Conservation (phyloP, 2,888 invertebrate species). For the Apodemia zela region DNA sequence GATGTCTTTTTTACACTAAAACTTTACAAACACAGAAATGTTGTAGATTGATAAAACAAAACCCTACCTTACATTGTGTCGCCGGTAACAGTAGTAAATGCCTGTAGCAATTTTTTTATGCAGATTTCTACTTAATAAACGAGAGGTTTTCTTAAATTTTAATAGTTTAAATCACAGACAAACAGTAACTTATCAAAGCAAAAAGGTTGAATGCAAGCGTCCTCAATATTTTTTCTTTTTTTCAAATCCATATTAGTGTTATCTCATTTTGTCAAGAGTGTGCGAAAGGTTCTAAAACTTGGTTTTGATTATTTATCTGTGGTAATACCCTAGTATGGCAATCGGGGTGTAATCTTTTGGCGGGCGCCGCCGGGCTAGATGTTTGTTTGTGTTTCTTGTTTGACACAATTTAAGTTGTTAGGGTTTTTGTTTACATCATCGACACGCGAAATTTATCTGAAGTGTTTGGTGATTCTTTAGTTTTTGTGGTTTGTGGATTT, state of each 20-base stretch:
- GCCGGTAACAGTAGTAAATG: too few species aligned
- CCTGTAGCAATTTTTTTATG: too few species aligned
- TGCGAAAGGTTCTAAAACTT: conserved; percentile 55
- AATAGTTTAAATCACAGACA: neutral
- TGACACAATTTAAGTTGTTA: conserved; percentile 42
- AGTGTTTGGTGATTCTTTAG: conserved; percentile 13
- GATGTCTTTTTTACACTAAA: too few species aligned
- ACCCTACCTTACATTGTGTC: too few species aligned
- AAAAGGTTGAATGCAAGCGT: conserved; percentile 4
- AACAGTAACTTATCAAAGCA: neutral
- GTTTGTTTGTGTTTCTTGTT: conserved; percentile 47
- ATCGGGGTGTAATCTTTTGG: conserved; percentile 53
- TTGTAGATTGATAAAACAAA: too few species aligned
- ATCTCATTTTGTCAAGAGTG: conserved; percentile 62
- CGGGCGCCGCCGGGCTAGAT: conserved; percentile 54
- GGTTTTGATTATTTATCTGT: conserved; percentile 40
- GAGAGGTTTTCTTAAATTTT: too few species aligned
- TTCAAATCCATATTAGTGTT: conserved; percentile 40
- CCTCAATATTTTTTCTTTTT: neutral
- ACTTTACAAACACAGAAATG: too few species aligned
- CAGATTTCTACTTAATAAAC: too few species aligned
- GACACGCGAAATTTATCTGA: conserved; percentile 44
- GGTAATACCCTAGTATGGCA: conserved; percentile 29
- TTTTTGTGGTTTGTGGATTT: conserved; percentile 1
- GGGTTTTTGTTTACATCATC: conserved; percentile 50